Evolutionary conservation across 1,140 invertebrate species (phyloP).

Genomic region (Scaptomyza montana): DNA sequence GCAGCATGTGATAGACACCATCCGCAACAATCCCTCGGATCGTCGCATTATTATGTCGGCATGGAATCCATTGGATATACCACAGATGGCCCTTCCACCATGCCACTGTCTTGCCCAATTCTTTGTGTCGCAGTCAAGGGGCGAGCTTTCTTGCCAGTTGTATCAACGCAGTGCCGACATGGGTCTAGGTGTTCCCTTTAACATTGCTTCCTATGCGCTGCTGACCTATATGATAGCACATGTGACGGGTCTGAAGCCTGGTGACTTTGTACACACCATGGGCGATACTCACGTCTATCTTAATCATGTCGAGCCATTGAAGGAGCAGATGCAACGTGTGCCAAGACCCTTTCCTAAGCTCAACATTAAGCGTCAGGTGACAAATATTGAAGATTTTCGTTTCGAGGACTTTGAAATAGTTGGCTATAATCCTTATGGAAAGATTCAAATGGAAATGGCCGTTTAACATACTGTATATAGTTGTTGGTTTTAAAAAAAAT

Average conservation of each 20-base stretch:
- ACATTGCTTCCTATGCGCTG: slow-evolving; percentile 98
- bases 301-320: slow-evolving; percentile 95
- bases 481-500: neutral
- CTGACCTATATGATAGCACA: slow-evolving; percentile 98
- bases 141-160: slow-evolving; percentile 93
- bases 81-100: slow-evolving; percentile 97
- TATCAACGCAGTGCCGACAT: slow-evolving; percentile 99
- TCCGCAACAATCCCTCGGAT: slow-evolving; percentile 93
- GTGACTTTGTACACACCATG: slow-evolving; percentile 98
- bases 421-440: slow-evolving; percentile 95
- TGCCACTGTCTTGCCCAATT: slow-evolving; percentile 98
- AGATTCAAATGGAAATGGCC: slow-evolving; percentile 98
- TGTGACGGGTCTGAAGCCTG: slow-evolving; percentile 94
- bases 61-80: slow-evolving; percentile 97
- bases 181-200: slow-evolving; percentile 99
- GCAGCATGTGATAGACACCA: slow-evolving; percentile 91
- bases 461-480: slow-evolving; percentile 86
- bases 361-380: slow-evolving; percentile 88
- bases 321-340: slow-evolving; percentile 91
- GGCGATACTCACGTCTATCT: slow-evolving; percentile 98
- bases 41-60: slow-evolving; percentile 96
- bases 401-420: slow-evolving; percentile 94
- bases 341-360: slow-evolving; percentile 94
- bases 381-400: slow-evolving; percentile 95
- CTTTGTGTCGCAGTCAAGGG: slow-evolving; percentile 90